Percentiles rank a stretch among this genome's conserved stretches.
phyloP scores from a whole-genome alignment of 2,113 vertebrate genomes.

The Myocastor coypus region DNA sequence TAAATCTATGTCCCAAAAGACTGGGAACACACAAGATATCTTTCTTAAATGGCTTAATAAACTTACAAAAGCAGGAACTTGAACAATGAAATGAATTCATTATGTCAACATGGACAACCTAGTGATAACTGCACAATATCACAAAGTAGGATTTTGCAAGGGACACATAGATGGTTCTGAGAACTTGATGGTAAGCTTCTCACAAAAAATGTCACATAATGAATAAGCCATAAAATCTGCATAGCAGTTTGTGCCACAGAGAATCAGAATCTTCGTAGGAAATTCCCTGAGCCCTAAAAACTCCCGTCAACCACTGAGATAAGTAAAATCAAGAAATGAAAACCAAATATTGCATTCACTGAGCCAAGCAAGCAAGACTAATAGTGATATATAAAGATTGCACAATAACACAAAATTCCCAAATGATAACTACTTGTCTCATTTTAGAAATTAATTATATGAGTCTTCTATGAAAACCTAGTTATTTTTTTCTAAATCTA shows the following conservation, averaged over 20 bases:
- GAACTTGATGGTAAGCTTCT: background rate
- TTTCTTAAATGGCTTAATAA: slow-evolving; percentile 27
- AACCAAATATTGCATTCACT: background rate
- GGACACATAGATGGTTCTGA: background rate
- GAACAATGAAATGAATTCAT: background rate
- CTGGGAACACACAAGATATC: background rate
- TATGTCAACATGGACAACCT: background rate
- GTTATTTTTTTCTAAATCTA: background rate
- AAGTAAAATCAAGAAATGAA: background rate
- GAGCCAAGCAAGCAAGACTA: background rate
- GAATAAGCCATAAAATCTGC: background rate
- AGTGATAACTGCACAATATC: background rate
- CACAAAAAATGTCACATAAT: background rate
- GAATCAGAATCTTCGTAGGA: slow-evolving; percentile 1
- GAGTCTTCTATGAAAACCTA: background rate
- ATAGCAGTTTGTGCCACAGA: background rate
- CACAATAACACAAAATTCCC: background rate
- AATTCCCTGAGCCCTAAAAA: background rate
- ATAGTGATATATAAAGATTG: background rate
- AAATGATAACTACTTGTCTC: background rate
- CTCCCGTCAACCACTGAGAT: background rate
- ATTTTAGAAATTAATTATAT: background rate
- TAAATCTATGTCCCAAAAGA: background rate
- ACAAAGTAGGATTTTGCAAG: background rate
- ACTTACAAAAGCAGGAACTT: slow-evolving; percentile 2